phyloP scores from a whole-genome alignment of 1,140 invertebrate species.

The Campoletis sonorensis region DNA sequence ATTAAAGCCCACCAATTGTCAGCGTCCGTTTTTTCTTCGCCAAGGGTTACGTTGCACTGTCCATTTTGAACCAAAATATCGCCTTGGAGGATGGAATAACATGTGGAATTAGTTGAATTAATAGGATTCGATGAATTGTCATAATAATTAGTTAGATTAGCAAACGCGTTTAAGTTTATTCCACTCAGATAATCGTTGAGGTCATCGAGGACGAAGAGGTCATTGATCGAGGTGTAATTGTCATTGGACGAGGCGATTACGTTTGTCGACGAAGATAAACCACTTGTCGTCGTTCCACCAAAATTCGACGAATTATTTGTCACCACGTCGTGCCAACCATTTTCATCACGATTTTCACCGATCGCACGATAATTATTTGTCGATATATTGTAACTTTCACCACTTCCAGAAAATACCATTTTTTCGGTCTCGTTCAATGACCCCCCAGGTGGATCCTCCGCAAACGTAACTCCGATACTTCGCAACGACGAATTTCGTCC shows the following conservation, averaged over 20 bases:
- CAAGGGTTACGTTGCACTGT: conserved; percentile 66
- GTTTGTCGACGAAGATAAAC: conserved; percentile 43
- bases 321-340: conserved; percentile 58
- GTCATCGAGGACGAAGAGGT: conserved; percentile 73
- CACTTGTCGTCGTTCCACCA: conserved; percentile 47
- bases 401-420: not conserved
- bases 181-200: conserved; percentile 71
- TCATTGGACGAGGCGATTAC: conserved; percentile 52
- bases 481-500: conserved; percentile 32
- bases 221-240: conserved; percentile 70
- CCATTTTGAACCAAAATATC: conserved; percentile 76
- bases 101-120: conserved; percentile 58
- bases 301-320: conserved; percentile 39
- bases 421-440: conserved; percentile 13
- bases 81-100: conserved; percentile 71
- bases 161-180: conserved; percentile 70
- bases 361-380: conserved; percentile 14
- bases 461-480: conserved; percentile 31
- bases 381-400: conserved; percentile 15
- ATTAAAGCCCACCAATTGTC: conserved; percentile 91
- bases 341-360: conserved; percentile 41
- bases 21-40: conserved; percentile 70
- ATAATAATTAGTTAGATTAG: conserved; percentile 70
- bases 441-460: conserved; percentile 30
- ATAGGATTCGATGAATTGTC: conserved; percentile 56